Conservation (phyloP, 1,140 invertebrate genomes). For the Brachionus koreanus region DNA sequence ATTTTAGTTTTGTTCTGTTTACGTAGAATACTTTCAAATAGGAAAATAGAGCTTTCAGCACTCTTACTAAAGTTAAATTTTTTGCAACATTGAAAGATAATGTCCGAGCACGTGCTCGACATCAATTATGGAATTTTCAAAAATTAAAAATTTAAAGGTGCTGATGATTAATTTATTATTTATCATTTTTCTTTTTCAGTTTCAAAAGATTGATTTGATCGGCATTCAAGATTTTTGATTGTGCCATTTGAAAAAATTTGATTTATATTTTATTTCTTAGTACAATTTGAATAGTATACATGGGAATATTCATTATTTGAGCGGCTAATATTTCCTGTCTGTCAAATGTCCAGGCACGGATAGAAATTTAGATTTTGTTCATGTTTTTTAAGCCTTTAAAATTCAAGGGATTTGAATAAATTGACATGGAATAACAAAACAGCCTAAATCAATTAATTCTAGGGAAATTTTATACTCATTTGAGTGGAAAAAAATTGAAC, state of each 20-base stretch:
- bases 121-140: too few species aligned
- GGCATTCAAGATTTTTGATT: neutral
- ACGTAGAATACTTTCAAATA: neutral
- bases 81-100: neutral
- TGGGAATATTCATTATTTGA: neutral
- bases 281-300: neutral
- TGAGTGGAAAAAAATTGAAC: neutral
- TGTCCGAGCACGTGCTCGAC: too few species aligned
- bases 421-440: neutral
- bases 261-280: neutral
- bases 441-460: neutral
- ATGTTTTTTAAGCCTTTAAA: neutral
- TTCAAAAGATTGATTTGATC: neutral
- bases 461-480: neutral
- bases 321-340: neutral
- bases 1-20: neutral
- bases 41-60: neutral
- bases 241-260: neutral
- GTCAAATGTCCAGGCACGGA: neutral
- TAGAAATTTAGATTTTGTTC: neutral
- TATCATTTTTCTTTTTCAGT: neutral
- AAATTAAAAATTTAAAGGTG: too few species aligned
- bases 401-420: slow-evolving; percentile 2
- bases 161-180: neutral
- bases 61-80: neutral